These are phyloP conservation scores for Rhizomys pruinosus DNA, from an alignment of 2,113 vertebrate species.

Conservation along the genomic window DNA sequence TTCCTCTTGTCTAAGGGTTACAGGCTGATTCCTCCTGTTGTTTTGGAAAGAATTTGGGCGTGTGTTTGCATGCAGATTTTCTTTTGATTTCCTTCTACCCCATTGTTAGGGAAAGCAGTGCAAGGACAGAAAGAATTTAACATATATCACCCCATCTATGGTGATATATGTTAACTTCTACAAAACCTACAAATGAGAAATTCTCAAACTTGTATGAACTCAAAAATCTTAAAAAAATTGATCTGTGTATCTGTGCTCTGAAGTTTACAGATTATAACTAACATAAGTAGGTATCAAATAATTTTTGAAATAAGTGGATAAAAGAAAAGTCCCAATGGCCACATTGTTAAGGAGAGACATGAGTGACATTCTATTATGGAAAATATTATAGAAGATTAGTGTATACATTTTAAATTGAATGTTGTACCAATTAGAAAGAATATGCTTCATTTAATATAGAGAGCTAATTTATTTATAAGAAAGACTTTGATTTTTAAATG, in stretches of 20 bases:
- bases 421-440: neutral
- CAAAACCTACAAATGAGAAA: neutral
- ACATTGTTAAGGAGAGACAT: neutral
- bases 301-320: neutral
- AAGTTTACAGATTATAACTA: neutral
- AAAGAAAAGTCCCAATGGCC: neutral
- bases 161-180: too few relatives aligned
- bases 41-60: constrained; percentile 19
- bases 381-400: constrained; percentile 22
- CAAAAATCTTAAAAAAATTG: constrained; percentile 19
- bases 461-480: constrained; percentile 8
- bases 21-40: neutral
- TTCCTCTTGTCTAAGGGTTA: constrained; percentile 36
- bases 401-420: neutral
- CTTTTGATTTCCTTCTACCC: constrained; percentile 5
- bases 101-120: neutral
- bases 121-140: neutral
- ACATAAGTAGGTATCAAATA: neutral
- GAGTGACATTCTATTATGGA: neutral
- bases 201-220: neutral
- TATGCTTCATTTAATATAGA: neutral
- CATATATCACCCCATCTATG: neutral
- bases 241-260: neutral
- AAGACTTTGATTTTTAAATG: constrained; percentile 30
- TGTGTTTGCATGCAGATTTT: neutral